Evolutionary conservation across 1,140 invertebrate genomes (phyloP), one percentile per base, ranked within the genome.

Genomic region (Drosophila malerkotliana): DNA sequence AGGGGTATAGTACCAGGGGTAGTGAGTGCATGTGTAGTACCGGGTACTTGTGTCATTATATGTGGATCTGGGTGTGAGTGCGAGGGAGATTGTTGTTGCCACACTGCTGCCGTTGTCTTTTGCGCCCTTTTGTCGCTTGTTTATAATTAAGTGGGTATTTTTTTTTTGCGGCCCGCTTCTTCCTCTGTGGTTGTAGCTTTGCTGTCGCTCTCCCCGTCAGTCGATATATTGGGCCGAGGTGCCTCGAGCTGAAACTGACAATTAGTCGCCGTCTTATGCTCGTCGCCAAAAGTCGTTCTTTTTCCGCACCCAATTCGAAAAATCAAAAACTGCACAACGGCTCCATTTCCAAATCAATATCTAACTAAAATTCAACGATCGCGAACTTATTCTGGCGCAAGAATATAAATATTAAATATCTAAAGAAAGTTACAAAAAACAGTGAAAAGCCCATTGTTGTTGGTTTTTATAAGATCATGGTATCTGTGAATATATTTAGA

Each of bases 261-360:
- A 88, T 91, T 91, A 91, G 90, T 91, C 82, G 89, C 84, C 73
- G 79, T 91, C 82, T 89, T 91, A 77, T 83, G 90, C 82, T 91
- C 90, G 74, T 87, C 89, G 90, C 72, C 85, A 88, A 89, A 81
- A 91, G 90, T 91, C 79, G 90, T 78, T 78, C 64, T 73, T 77
- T 21, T 55, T 49, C 64, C 72, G 62, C 62, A 68, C 55, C 66
- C 48, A 54, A 45, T 24, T 68, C 66, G 49, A 59, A 66, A 64
- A 75, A 61, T 75, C 72, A 76, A 76, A 75, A 47, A 18, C 55
- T 76, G 72, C 72, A 67, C 72, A 75, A 75, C 61, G 30, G 24
- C 41, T 48, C 28, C 39, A 63, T 4, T 49, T 55, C 24, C 8
- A 54, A 51, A 48, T 26, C 26, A 47, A 61, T 21, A 37, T 41